Percentiles rank a stretch among this genome's conserved stretches.
These are phyloP conservation scores for Sinohyriopsis cumingii DNA, from an alignment of 2,888 invertebrate species.

Conservation along the genomic window DNA sequence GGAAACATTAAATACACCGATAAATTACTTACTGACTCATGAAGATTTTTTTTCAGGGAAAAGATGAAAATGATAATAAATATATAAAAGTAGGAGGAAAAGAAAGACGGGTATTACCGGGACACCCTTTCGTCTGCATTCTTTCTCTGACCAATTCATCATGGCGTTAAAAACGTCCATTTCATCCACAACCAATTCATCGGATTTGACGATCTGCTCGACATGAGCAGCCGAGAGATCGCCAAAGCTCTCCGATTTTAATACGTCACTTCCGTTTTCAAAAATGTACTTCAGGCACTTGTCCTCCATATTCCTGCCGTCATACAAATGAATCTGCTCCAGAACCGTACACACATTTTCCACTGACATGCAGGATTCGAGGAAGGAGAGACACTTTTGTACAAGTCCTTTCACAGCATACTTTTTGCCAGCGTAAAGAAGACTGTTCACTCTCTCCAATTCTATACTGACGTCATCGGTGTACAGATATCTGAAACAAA, in stretches of 20 bases:
- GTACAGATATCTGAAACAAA: conserved; percentile 77
- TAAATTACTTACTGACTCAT: no score
- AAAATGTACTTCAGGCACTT: conserved; percentile 81
- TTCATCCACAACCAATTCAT: conserved; percentile 78
- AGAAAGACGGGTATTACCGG: conserved; percentile 3
- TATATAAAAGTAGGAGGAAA: background rate
- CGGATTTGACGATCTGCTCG: conserved; percentile 79
- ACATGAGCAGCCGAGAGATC: conserved; percentile 80
- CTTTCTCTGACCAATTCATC: conserved; percentile 44
- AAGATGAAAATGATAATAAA: no score
- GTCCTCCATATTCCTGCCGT: conserved; percentile 75
- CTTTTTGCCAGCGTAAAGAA: conserved; percentile 83
- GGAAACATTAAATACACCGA: no score
- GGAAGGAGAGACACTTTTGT: conserved; percentile 79
- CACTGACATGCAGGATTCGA: conserved; percentile 79
- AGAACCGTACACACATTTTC: conserved; percentile 75
- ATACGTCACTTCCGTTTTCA: conserved; percentile 75
- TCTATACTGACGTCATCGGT: conserved; percentile 77
- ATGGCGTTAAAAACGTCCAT: conserved; percentile 38
- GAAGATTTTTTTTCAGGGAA: no score
- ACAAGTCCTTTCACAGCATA: conserved; percentile 82
- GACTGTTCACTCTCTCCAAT: conserved; percentile 78
- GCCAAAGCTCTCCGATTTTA: conserved; percentile 75
- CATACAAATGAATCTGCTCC: conserved; percentile 51
- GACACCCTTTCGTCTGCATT: conserved; percentile 41